A percentile compares a stretch with the other conserved stretches of the same genome.
Conservation (phyloP, 2,797 vertebrate species). For the Hapalemur alaotrensis region DNA sequence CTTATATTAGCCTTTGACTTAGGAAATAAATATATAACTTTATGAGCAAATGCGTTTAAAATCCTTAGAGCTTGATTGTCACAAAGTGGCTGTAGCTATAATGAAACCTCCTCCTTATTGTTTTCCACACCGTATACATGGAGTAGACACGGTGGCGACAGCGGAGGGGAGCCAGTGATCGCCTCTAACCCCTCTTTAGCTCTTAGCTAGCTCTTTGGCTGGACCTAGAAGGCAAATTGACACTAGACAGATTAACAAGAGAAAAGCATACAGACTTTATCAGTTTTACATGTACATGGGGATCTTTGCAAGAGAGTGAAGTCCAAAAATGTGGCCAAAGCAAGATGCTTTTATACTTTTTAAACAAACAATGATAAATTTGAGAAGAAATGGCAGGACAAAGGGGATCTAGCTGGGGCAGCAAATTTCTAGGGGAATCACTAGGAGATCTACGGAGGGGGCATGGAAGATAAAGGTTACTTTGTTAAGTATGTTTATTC, state of each 20-base stretch:
- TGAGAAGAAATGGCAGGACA: background rate
- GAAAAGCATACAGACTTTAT: background rate
- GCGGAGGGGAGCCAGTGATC: background rate
- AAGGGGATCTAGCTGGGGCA: background rate
- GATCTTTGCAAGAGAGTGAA: background rate
- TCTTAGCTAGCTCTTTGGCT: background rate
- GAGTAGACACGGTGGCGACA: background rate
- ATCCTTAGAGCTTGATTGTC: background rate
- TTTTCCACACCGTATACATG: background rate
- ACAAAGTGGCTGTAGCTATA: background rate
- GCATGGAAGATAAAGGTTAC: background rate
- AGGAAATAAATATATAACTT: conserved; percentile 2
- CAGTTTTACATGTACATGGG: background rate
- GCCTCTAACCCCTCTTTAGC: background rate
- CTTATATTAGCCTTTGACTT: background rate
- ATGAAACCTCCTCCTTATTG: background rate
- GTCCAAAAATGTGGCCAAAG: background rate
- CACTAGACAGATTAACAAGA: background rate
- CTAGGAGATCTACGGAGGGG: background rate
- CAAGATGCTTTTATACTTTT: background rate
- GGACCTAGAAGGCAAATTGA: background rate
- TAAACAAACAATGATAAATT: background rate
- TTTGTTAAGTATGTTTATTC: background rate
- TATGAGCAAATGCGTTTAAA: background rate
- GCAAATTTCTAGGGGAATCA: background rate